Conservation (phyloP, 1,140 invertebrate species). For the Plutomurus gul region DNA sequence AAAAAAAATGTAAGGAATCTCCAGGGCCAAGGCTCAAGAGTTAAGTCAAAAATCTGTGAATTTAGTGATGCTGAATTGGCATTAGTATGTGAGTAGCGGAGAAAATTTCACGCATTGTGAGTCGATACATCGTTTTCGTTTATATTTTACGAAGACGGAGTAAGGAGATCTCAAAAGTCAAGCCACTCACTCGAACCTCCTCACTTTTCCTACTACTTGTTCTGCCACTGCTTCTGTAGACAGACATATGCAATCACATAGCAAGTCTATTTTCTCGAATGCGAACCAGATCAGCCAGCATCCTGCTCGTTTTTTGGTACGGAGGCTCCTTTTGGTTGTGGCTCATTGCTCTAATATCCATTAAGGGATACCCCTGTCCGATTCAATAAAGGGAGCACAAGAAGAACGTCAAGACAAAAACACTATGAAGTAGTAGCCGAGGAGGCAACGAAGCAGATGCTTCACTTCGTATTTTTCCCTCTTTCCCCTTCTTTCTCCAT, state of each 20-base stretch:
- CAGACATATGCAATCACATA: neutral
- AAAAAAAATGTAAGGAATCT: neutral
- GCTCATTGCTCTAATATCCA: conserved; percentile 51
- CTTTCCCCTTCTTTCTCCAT: conserved; percentile 8
- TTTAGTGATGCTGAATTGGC: conserved; percentile 31
- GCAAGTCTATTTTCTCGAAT: neutral
- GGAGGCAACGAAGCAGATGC: conserved; percentile 35
- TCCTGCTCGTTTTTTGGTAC: neutral
- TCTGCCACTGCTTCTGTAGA: neutral
- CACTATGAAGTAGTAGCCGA: neutral
- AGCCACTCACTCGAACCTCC: conserved; percentile 4
- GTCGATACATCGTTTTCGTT: conserved; percentile 45
- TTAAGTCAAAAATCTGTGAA: conserved; percentile 5
- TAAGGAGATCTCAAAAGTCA: neutral
- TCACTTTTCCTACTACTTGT: neutral
- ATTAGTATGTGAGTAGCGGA: conserved; percentile 41
- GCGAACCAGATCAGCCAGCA: neutral
- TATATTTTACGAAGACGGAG: conserved; percentile 40
- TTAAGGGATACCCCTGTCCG: conserved; percentile 37
- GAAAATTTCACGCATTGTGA: conserved; percentile 42
- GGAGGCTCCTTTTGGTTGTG: conserved; percentile 17
- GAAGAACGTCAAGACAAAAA: neutral
- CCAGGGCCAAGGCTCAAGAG: neutral
- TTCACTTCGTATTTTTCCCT: conserved; percentile 36
- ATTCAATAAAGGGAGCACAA: conserved; percentile 37